Base-by-base conservation (phyloP, 2,113 vertebrate species). In the Xiphorhynchus elegans region DNA sequence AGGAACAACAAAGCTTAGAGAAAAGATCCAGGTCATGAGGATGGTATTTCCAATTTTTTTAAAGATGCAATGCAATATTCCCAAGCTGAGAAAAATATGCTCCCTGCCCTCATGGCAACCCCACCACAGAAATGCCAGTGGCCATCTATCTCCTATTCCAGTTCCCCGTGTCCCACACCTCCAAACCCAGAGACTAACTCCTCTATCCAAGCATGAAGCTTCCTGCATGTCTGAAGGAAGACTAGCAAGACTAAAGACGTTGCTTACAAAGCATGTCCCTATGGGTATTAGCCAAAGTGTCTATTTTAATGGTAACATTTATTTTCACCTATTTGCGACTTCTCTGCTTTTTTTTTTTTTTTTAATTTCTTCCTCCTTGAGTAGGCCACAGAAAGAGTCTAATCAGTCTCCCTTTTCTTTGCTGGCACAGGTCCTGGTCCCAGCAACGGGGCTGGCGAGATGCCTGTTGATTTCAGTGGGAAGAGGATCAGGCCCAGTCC, bases 401-500 rank as follows among this genome's bases (percentile, higher is more conserved):
- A 31, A 67, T 33, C 2, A 4, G 25, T 74, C 84, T 86, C 44
- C 73, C 69, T 83, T 68, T 67, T 66, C 26, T 53, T 59, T 64
- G 50, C 80, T 96, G 95, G 90, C 95, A 35, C 9, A 40, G 66
- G 56, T 96, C 73, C 90, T 49, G 82, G 68, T 78, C 85, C 72
- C 83, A 40, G 60, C 55, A 76, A 31, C 0, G 5, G 66, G 49
- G 55, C 80, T 96, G 93, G 95, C 60, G 0, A 75, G 92, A 67
- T 39, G 88, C 95, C 93, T 29, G 9, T 4, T 68, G 68, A 84
- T 95, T 96, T 84, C 86, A 95, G 86, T 40, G 69, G 60, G 40
- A 92, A 90, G 53, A 82, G 62, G 83, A 89, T 96, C 96, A 96
- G 92, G 93, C 90, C 90, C 85, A 46, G 93, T 96, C 96, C 96